Evolutionary conservation across 2,797 vertebrate species (phyloP).

Genomic region (Mus spretus): DNA sequence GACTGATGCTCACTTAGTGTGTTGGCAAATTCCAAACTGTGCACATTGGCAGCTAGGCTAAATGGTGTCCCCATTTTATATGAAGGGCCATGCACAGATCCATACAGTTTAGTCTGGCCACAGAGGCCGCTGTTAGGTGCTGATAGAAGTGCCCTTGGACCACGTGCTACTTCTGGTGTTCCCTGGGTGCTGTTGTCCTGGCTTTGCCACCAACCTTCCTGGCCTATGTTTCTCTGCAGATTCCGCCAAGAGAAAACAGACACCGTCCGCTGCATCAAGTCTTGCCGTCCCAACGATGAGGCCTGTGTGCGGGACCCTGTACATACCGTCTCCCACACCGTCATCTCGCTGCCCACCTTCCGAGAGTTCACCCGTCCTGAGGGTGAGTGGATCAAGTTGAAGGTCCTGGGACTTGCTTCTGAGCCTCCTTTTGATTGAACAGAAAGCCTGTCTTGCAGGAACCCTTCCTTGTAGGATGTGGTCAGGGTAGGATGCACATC

Average conservation of each 20-base stretch:
- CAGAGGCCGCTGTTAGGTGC: background rate
- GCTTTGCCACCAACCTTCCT: background rate
- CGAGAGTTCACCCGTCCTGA: constrained; percentile 95
- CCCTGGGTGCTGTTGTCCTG: accelerated
- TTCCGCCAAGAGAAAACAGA: constrained; percentile 92
- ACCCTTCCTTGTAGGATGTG: background rate
- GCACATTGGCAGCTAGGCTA: background rate
- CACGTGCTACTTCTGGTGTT: background rate
- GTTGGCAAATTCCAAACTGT: background rate
- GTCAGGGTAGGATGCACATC: background rate
- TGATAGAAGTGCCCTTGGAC: accelerated
- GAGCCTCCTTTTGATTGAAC: background rate
- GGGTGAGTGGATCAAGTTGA: constrained; percentile 88
- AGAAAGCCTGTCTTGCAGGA: background rate
- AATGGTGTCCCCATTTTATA: background rate
- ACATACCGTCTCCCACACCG: constrained; percentile 95
- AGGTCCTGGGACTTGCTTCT: no score
- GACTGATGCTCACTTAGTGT: accelerated
- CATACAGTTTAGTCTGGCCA: accelerated
- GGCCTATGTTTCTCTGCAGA: constrained; percentile 79
- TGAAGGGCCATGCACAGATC: background rate
- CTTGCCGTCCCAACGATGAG: constrained; percentile 93
- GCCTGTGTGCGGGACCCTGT: constrained; percentile 93
- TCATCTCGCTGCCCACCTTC: constrained; percentile 97
- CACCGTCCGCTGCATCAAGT: constrained; percentile 95